phyloP scores from a whole-genome alignment of 2,113 vertebrate genomes.

The Ctenodactylus gundi region DNA sequence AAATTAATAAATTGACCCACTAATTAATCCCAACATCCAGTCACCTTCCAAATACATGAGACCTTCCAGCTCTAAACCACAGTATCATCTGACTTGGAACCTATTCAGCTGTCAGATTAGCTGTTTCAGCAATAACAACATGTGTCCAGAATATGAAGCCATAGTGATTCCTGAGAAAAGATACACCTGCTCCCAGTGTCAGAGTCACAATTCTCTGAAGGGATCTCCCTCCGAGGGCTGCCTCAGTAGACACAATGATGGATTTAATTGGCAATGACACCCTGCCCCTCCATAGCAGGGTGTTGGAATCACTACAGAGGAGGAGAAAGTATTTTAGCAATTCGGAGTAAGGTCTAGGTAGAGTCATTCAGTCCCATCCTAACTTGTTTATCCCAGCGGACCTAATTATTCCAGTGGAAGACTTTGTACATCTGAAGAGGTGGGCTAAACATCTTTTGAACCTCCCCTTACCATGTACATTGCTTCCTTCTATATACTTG shows the following conservation, averaged over 20 bases:
- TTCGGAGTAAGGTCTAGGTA: neutral
- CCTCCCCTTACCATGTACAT: neutral
- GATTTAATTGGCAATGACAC: neutral
- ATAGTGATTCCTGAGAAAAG: neutral
- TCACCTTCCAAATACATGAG: too few species aligned
- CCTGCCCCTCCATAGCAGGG: neutral
- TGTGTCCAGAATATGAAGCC: neutral
- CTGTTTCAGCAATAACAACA: neutral
- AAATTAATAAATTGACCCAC: too few species aligned
- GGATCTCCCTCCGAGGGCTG: neutral
- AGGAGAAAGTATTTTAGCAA: neutral
- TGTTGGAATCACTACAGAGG: neutral
- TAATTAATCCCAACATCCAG: too few species aligned
- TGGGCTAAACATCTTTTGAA: neutral
- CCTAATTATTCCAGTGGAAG: neutral
- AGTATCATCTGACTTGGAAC: too few species aligned
- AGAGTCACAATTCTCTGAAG: neutral
- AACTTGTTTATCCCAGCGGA: neutral
- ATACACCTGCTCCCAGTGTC: neutral
- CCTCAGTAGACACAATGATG: neutral
- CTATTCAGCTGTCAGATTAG: too few species aligned
- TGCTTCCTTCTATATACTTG: neutral
- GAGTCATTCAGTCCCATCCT: neutral
- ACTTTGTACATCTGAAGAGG: neutral
- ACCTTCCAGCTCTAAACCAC: too few species aligned